phyloP scores from a whole-genome alignment of 2,888 invertebrate genomes.

The Eristalis tenax region DNA sequence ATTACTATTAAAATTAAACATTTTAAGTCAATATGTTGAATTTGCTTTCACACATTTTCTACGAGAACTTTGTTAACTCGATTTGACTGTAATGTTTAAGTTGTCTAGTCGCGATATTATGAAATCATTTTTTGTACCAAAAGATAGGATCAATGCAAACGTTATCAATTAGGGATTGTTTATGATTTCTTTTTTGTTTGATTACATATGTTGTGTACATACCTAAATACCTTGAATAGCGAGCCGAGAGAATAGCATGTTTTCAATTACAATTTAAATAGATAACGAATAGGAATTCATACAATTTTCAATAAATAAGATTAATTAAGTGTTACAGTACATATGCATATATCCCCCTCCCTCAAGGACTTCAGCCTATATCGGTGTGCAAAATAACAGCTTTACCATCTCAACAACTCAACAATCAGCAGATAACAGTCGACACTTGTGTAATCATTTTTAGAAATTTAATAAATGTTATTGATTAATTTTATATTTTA shows the following conservation, averaged over 20 bases:
- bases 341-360: conserved; percentile 1
- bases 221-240: conserved; percentile 10
- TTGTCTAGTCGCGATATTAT: conserved; percentile 35
- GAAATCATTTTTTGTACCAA: conserved; percentile 21
- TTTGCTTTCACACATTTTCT: conserved; percentile 27
- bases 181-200: conserved; percentile 21
- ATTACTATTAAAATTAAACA: conserved; percentile 29
- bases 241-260: conserved; percentile 8
- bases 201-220: conserved; percentile 13
- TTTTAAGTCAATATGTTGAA: conserved; percentile 42
- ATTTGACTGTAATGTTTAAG: conserved; percentile 1
- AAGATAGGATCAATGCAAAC: conserved; percentile 29
- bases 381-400: conserved; percentile 50
- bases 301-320: conserved; percentile 19
- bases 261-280: not conserved
- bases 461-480: conserved; percentile 56
- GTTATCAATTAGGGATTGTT: conserved; percentile 58
- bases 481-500: conserved; percentile 34
- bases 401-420: conserved; percentile 36
- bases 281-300: conserved; percentile 2
- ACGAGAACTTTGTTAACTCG: conserved; percentile 4
- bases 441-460: conserved; percentile 45
- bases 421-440: conserved; percentile 28
- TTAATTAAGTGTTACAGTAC: conserved; percentile 55
- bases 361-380: conserved; percentile 25